A percentile compares a stretch with the other conserved stretches of the same genome.
These are phyloP conservation scores for Syngnathus typhle DNA, from an alignment of 2,113 vertebrate species.

Conservation along the genomic window DNA sequence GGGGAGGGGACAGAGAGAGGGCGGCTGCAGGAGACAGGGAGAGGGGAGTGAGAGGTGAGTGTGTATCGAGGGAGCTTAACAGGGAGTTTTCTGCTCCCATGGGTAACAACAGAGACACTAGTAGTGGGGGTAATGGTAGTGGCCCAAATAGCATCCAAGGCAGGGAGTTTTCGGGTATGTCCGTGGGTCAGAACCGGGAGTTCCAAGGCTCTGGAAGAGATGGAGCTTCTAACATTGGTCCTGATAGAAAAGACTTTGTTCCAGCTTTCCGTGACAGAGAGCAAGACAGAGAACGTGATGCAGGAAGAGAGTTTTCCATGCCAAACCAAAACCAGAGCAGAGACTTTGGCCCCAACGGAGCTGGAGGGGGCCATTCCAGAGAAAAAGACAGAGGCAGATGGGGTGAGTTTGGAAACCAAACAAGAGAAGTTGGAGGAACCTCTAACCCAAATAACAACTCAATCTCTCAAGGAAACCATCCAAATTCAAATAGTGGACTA, in stretches of 20 bases:
- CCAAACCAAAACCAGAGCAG: slow-evolving; percentile 69
- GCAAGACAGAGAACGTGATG: slow-evolving; percentile 62
- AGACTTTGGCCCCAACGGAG: slow-evolving; percentile 67
- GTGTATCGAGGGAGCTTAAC: slow-evolving; percentile 63
- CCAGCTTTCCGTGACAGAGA: slow-evolving; percentile 67
- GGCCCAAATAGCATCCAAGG: slow-evolving; percentile 52
- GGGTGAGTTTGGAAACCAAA: slow-evolving; percentile 70
- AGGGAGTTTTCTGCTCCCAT: slow-evolving; percentile 64
- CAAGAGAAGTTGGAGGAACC: slow-evolving; percentile 61
- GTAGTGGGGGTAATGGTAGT: slow-evolving; percentile 43
- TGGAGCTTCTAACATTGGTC: slow-evolving; percentile 54
- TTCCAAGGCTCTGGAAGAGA: slow-evolving; percentile 65
- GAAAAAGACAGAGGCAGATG: slow-evolving; percentile 74
- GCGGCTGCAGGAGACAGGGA: slow-evolving; percentile 64
- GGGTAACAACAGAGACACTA: slow-evolving; percentile 54
- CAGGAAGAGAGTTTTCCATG: slow-evolving; percentile 66
- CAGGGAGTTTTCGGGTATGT: slow-evolving; percentile 61
- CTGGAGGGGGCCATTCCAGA: slow-evolving; percentile 61
- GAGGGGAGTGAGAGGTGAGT: slow-evolving; percentile 67
- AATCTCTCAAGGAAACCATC: slow-evolving; percentile 53
- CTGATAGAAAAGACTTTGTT: slow-evolving; percentile 70
- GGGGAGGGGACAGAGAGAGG: slow-evolving; percentile 64
- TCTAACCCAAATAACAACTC: slow-evolving; percentile 62
- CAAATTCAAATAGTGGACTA: slow-evolving; percentile 51
- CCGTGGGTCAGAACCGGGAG: slow-evolving; percentile 65